Evolutionary conservation across 2,797 vertebrate genomes (phyloP), one percentile per base, ranked within the genome.

Genomic region (Acrossocheilus fasciatus): DNA sequence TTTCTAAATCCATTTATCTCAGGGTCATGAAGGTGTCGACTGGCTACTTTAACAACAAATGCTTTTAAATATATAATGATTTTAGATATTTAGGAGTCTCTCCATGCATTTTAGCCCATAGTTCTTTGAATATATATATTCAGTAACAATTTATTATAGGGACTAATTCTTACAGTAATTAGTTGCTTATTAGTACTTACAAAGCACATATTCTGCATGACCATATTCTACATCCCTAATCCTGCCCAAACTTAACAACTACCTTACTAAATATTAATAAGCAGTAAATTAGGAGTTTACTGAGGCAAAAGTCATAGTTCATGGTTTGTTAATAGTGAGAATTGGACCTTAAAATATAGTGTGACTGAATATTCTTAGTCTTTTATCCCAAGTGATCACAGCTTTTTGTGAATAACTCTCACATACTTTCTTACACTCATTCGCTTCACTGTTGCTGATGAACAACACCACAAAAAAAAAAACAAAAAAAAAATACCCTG

Each of bases 361-460:
- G 11, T 6, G 10, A 62, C n/a, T 0, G 2, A 66, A 30, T 15
- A 64, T 66, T 66, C 14, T 66, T 34, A 66, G 54, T 59, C 54
- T 20, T 74, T 47, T 62, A 62, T 74, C 54, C 57, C 54, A 34
- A 75, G 34, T 43, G 47, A 77, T 77, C 34, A 84, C 23, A 68
- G 45, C n/a, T 41, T 78, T 62, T 43, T 39, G 57, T n/a, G 6
- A 73, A 90, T 91, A 81, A 74, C 69, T 85, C 54, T 89, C 83
- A 89, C 89, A 87, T 90, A 89, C 41, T 76, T 73, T 85, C 54
- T 43, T 26, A 89, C 50, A 87, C 83, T 89, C 34, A 81, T 87
- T 90, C 91, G 90, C 88, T 90, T 90, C 82, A 83, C 82, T 87
- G 92, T 89, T 91, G 91, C 89, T 89, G 91, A 87, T 91, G 84